Conservation (phyloP, 2,888 invertebrate species). For the Branchellion lobata region DNA sequence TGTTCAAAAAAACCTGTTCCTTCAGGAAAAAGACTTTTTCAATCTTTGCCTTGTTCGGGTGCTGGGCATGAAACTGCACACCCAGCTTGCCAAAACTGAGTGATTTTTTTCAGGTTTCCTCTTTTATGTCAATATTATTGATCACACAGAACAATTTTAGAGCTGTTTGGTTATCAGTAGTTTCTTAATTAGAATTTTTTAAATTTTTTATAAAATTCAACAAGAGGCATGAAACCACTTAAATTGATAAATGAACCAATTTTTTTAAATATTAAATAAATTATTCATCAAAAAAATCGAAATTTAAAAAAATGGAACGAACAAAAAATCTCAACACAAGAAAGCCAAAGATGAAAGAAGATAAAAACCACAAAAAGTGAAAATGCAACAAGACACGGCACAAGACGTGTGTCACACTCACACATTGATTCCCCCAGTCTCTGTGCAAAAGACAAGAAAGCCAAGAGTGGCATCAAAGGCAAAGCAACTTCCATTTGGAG, state of each 20-base stretch:
- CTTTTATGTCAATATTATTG: background rate
- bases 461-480: conserved; percentile 87
- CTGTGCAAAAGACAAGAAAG: conserved; percentile 89
- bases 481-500: conserved; percentile 88
- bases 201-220: background rate
- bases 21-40: conserved; percentile 71
- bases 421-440: conserved; percentile 69
- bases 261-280: too few relatives aligned
- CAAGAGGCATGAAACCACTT: background rate
- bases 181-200: background rate
- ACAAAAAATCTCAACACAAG: too few relatives aligned
- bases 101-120: too few relatives aligned
- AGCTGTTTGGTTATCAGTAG: background rate
- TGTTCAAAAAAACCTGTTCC: conserved; percentile 71
- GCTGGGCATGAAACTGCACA: conserved; percentile 89
- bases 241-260: too few relatives aligned
- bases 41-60: conserved; percentile 74
- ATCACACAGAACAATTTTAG: too few relatives aligned
- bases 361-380: too few relatives aligned
- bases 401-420: too few relatives aligned
- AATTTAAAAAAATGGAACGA: background rate
- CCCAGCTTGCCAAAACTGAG: conserved; percentile 85
- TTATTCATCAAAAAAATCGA: background rate
- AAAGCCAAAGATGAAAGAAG: too few relatives aligned
- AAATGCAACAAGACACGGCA: too few relatives aligned